Evolutionary conservation across 1,140 invertebrate genomes (phyloP), one percentile per base, ranked within the genome.

Genomic region (Drosophila pachea): DNA sequence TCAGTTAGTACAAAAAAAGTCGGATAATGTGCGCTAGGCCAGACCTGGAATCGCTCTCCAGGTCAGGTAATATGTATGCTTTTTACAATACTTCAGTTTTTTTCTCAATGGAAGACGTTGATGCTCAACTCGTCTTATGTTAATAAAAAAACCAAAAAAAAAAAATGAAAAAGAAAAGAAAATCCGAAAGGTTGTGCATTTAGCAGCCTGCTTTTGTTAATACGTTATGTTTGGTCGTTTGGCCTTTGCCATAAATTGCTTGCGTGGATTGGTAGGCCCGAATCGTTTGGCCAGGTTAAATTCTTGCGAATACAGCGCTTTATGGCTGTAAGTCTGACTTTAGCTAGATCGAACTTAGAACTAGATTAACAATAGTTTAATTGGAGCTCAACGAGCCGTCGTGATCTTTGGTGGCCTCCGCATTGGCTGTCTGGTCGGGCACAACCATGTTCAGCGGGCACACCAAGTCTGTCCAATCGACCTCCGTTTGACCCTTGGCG

Each of bases 381-480:
- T 76, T 79, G 11, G 76, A 74, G 48, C 79, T 84, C 42, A 79
- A 36, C 6, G 79, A 84, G 43, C 66, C 68, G 14, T 84, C 79
- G 16, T 73, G 59, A n/a, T 86, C 79, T 53, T 61, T 84, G 7
- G 38, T 12, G 9, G 52, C 16, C 7, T 76, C 66, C 5, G 43
- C 6, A 7, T 43, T 43, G 2, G 52, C 29, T 6, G 58, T 40
- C 0, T 50, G 5, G 12, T 40, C 62, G 14, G 81, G 76, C 45
- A 76, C 73, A 22, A 49, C 59, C 14, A 66, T 66, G 59, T 76
- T 86, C 88, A 97, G 90, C 8, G 96, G 96, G 82, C 96, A 98
- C 45, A 98, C 94, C 67, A 96, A 92, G 82, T 97, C 95, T 22
- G 94, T 94, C 79, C 94, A 94, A 73, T 97, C 96, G 4, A 94